A percentile compares a stretch with the other conserved stretches of the same genome.
phyloP scores from a whole-genome alignment of 64 coral and sea anemone species.

The Stichodactyla helianthus region DNA sequence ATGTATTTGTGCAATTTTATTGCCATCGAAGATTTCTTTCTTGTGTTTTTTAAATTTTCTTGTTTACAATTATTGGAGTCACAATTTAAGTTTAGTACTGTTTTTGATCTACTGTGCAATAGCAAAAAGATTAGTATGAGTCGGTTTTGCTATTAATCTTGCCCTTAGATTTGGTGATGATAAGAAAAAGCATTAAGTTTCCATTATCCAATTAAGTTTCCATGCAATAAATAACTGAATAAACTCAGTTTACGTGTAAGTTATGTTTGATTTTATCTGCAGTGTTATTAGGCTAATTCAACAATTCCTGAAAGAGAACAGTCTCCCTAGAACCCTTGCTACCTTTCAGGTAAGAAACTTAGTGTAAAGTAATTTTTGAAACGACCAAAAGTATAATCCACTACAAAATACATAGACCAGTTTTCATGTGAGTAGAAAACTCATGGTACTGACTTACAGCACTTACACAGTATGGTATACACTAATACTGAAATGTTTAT shows the following conservation, averaged over 20 bases:
- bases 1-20: neutral
- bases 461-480: no score
- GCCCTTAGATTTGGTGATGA: neutral
- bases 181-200: neutral
- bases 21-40: neutral
- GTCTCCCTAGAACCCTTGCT: constrained; percentile 77
- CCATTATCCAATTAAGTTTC: no score
- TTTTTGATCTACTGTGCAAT: no score
- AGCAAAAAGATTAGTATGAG: neutral
- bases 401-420: no score
- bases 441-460: no score
- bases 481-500: neutral
- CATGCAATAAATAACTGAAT: neutral
- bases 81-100: neutral
- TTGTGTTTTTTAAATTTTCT: constrained; percentile 1
- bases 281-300: constrained; percentile 93
- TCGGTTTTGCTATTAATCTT: neutral
- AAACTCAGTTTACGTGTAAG: no score
- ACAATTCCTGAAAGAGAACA: constrained; percentile 98
- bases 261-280: no score
- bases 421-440: no score
- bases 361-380: no score
- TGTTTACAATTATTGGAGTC: neutral
- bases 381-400: no score
- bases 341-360: constrained; percentile 73